These are phyloP conservation scores for Tenualosa ilisha DNA, from an alignment of 2,797 vertebrate genomes.

Conservation along the genomic window DNA sequence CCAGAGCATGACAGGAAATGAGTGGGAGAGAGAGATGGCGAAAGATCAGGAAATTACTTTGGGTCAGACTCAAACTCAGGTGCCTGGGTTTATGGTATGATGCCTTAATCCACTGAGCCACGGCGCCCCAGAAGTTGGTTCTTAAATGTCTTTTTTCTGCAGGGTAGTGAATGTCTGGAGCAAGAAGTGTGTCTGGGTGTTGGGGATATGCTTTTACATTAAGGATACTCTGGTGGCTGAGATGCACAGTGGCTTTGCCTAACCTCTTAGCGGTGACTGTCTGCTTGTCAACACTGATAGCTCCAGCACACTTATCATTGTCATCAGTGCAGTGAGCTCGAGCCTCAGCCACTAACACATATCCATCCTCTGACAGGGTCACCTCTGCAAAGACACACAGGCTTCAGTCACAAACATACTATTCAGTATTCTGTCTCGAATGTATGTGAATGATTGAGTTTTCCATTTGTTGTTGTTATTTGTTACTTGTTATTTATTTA, in stretches of 20 bases:
- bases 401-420: neutral
- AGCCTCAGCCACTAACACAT: conserved; percentile 56
- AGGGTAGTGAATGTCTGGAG: too few relatives aligned
- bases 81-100: too few relatives aligned
- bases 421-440: neutral
- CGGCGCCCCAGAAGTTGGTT: too few relatives aligned
- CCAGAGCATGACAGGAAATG: too few relatives aligned
- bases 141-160: too few relatives aligned
- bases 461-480: too few relatives aligned
- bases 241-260: conserved; percentile 60
- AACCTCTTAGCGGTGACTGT: conserved; percentile 61
- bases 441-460: neutral
- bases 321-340: conserved; percentile 4
- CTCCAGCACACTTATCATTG: conserved; percentile 49
- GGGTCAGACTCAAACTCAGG: too few relatives aligned
- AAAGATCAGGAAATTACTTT: too few relatives aligned
- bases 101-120: too few relatives aligned
- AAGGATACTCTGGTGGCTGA: conserved; percentile 65
- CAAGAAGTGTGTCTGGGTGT: too few relatives aligned
- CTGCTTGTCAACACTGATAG: conserved; percentile 56
- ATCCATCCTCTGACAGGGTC: conserved; percentile 62
- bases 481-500: too few relatives aligned
- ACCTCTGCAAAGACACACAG: conserved; percentile 56
- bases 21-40: too few relatives aligned
- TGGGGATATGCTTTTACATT: neutral